Percentiles rank a stretch among this genome's conserved stretches.
Conservation (phyloP, 2,888 invertebrate genomes). For the Drosophila stalkeri region DNA sequence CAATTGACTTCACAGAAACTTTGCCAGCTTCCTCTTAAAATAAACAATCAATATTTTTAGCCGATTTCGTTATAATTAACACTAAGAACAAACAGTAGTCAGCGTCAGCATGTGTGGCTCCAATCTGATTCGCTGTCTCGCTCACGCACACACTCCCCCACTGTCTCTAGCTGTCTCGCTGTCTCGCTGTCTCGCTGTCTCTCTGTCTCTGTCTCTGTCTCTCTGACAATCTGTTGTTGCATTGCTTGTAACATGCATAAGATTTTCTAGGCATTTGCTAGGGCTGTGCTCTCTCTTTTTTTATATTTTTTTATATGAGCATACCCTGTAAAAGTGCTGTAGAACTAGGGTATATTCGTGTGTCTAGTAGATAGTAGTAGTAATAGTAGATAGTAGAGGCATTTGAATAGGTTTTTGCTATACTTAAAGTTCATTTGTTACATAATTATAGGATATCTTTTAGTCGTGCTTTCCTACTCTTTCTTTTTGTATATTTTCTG, state of each 20-base stretch:
- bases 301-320: not conserved
- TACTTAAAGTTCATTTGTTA: not conserved
- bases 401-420: not conserved
- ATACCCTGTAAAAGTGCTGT: not conserved
- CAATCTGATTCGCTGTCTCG: not conserved
- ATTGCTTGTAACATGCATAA: not conserved
- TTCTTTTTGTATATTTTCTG: not conserved
- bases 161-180: not conserved
- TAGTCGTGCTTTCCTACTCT: not conserved
- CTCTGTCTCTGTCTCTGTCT: not conserved
- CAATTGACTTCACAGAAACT: slow-evolving; percentile 23
- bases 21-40: slow-evolving; percentile 18
- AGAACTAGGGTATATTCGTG: not conserved
- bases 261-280: slow-evolving; percentile 1
- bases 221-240: not conserved
- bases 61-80: slow-evolving; percentile 43
- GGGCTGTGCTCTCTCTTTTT: too few species aligned
- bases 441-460: not conserved
- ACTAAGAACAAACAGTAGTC: slow-evolving; percentile 5
- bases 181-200: not conserved
- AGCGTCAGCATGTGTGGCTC: slow-evolving; percentile 14
- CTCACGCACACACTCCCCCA: not conserved
- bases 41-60: slow-evolving; percentile 69
- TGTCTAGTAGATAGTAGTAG: not conserved
- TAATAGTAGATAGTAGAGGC: too few species aligned